A percentile compares a stretch with the other conserved stretches of the same genome.
These are phyloP conservation scores for Morbakka virulenta DNA, from an alignment of 30 jellyfish, hydroid and myxozoan species.

Conservation along the genomic window DNA sequence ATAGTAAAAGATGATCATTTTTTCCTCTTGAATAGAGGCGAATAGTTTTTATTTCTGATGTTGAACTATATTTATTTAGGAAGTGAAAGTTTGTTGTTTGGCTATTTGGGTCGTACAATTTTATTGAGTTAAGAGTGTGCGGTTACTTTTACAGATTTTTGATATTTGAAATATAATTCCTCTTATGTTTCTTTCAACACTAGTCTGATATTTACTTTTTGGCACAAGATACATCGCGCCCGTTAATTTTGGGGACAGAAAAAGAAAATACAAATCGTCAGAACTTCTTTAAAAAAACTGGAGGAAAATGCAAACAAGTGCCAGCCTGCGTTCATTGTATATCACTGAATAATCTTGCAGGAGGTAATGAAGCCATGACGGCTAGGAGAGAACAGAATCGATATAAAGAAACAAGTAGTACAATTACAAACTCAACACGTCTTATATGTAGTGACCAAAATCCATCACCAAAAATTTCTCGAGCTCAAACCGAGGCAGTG, in stretches of 20 bases:
- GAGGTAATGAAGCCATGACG: slow-evolving; percentile 38
- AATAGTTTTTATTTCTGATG: too few species aligned
- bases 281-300: slow-evolving; percentile 13
- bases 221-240: not conserved
- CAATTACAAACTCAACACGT: slow-evolving; percentile 40
- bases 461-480: slow-evolving; percentile 34
- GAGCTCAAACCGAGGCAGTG: slow-evolving; percentile 33
- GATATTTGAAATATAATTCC: too few species aligned
- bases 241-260: not conserved
- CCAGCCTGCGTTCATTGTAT: slow-evolving; percentile 51
- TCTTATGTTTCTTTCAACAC: too few species aligned
- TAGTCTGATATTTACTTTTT: slow-evolving; percentile 74
- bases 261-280: slow-evolving; percentile 15
- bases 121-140: too few species aligned
- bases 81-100: too few species aligned
- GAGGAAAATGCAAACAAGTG: slow-evolving; percentile 26
- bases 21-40: too few species aligned
- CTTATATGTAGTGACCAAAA: slow-evolving; percentile 8
- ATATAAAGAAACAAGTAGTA: slow-evolving; percentile 29
- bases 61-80: too few species aligned
- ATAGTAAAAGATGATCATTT: too few species aligned
- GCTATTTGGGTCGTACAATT: too few species aligned
- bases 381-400: slow-evolving; percentile 40
- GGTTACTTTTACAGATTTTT: too few species aligned
- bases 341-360: slow-evolving; percentile 62